phyloP scores from a whole-genome alignment of 2,797 vertebrate genomes.

The Merluccius polli region DNA sequence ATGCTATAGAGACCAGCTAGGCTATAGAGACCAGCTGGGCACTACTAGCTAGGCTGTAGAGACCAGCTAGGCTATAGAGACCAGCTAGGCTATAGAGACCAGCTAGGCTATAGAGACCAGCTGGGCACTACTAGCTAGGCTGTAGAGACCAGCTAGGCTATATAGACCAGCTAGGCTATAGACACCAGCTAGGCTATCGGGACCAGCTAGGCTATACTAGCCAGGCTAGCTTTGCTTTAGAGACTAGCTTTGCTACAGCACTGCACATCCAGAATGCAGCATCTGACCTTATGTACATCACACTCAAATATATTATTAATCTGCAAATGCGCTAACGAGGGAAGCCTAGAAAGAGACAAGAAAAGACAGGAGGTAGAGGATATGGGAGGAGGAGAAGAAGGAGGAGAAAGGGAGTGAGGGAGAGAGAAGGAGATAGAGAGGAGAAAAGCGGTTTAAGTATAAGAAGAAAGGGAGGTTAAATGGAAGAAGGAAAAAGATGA shows the following conservation, averaged over 20 bases:
- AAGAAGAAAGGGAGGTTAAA: constrained; percentile 32
- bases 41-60: no score
- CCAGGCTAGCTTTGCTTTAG: no score
- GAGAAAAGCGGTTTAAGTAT: constrained; percentile 32
- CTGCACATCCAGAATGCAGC: constrained; percentile 26
- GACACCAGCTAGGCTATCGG: no score
- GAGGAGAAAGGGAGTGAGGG: constrained; percentile 2
- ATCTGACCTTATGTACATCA: constrained; percentile 70
- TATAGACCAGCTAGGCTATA: background rate
- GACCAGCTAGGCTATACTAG: no score
- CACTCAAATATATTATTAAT: constrained; percentile 75
- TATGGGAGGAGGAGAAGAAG: constrained; percentile 10
- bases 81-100: no score
- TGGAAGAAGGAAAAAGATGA: constrained; percentile 29
- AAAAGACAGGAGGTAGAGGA: constrained; percentile 32
- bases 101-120: no score
- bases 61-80: no score
- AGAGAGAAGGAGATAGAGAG: constrained; percentile 8
- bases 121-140: no score
- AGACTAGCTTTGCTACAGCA: background rate
- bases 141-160: background rate
- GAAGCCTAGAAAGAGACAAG: constrained; percentile 61
- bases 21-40: no score
- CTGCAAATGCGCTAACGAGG: constrained; percentile 60
- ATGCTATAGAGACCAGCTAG: no score